Percentiles rank a stretch among this genome's conserved stretches.
Conservation (phyloP, 1,140 invertebrate genomes). For the Tyrophagus putrescentiae region DNA sequence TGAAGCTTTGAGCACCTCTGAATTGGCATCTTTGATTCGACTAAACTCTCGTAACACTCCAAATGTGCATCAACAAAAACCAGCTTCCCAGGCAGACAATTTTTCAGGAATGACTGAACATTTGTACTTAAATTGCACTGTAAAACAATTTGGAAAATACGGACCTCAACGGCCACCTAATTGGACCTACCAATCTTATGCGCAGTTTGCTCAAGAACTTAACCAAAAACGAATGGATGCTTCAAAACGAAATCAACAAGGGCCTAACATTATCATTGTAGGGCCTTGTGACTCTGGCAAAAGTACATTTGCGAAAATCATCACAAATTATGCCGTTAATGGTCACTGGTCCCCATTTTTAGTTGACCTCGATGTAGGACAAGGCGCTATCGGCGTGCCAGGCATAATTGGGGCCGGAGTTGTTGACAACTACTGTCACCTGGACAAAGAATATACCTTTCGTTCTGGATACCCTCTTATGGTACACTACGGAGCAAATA, state of each 20-base stretch:
- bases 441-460: not conserved
- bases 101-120: too few species aligned
- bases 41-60: not conserved
- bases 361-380: not conserved
- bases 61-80: not conserved
- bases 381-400: not conserved
- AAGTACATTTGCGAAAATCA: not conserved
- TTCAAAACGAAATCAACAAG: not conserved
- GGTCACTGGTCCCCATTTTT: not conserved
- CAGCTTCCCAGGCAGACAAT: too few species aligned
- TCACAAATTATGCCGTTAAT: not conserved
- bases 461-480: not conserved
- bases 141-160: not conserved
- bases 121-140: not conserved
- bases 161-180: not conserved
- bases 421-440: not conserved
- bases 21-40: not conserved
- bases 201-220: not conserved
- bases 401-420: slow-evolving; percentile 1
- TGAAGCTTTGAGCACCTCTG: not conserved
- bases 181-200: slow-evolving; percentile 1
- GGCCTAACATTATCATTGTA: not conserved
- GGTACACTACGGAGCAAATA: not conserved
- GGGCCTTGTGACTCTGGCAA: slow-evolving; percentile 1
- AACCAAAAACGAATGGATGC: not conserved